These are phyloP conservation scores for Limnodromus scolopaceus DNA, from an alignment of 2,797 vertebrate genomes.

Conservation along the genomic window DNA sequence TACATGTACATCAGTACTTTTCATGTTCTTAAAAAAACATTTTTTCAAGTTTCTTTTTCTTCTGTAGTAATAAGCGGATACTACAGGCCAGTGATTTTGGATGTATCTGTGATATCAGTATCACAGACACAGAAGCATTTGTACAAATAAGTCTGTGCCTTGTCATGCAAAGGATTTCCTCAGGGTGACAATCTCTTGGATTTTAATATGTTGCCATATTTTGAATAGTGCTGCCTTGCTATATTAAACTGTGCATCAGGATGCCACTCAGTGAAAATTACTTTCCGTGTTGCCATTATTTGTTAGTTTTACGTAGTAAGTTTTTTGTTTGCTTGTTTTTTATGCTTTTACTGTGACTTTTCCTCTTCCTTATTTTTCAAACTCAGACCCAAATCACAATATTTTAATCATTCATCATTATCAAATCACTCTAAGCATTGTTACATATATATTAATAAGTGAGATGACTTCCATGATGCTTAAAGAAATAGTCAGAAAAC, in stretches of 20 bases:
- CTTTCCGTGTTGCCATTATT: not conserved
- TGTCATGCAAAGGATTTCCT: not conserved
- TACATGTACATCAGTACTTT: not conserved
- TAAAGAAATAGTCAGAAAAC: not conserved
- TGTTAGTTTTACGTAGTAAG: not conserved
- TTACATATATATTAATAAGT: not conserved
- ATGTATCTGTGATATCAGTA: not conserved
- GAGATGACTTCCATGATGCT: not conserved
- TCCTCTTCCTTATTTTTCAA: not conserved
- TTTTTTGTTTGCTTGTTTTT: not conserved
- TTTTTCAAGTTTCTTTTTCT: not conserved
- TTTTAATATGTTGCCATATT: not conserved
- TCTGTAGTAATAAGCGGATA: not conserved
- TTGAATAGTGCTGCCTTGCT: not conserved
- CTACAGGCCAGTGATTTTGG: not conserved
- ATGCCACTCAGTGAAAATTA: not conserved
- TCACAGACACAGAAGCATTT: not conserved
- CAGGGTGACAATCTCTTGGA: not conserved
- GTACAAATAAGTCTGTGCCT: not conserved
- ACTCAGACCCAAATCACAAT: not conserved
- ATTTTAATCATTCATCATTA: not conserved
- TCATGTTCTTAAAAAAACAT: not conserved
- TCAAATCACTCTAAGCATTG: not conserved
- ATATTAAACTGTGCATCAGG: not conserved
- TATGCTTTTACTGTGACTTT: not conserved